Evolutionary conservation across 1,140 invertebrate species (phyloP), one percentile per base, ranked within the genome.

Genomic region (Penaeus indicus): DNA sequence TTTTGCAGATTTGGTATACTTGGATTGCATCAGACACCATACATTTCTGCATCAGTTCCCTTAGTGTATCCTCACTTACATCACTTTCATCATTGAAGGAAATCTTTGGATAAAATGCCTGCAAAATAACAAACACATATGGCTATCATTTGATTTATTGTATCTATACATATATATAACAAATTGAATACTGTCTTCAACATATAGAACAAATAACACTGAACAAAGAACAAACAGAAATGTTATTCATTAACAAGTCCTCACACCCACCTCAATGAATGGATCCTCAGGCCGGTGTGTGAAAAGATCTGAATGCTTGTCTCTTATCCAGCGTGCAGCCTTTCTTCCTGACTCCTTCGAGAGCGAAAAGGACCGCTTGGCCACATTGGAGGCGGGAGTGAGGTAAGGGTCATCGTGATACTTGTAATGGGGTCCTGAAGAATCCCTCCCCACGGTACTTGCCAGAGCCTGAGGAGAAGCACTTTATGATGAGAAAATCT

Each of bases 351-450:
- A 95, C 92, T 98, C 97, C 92, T 96, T 95, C 10, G 97, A 94
- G 90, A 99, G 92, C 13, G 96, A 95, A 94, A 94, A 98, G 0
- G 94, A 93, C 90, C 97, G 92, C 93, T 97, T 96, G 10, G 94
- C 92, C 69, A 93, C 92, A 93, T 95, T 96, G n/a, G 96, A 96
- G 77, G 93, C 92, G n/a, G 97, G 97, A 91, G 96, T 96, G 5
- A 98, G 93, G 92, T 94, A 98, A 10, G 97, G 97, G 93, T 98
- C 97, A 94, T 98, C 97, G 91, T 97, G 95, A 92, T 95, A 98
- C 92, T 96, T 97, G 92, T 97, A 98, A 92, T 97, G 95, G 32
- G 96, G 93, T n/a, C 96, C 96, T 25, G 96, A 97, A 60, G 94
- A 94, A 93, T 98, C 97, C 47, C 94, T 93, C 60, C 94, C 94